Percentiles rank a stretch among this genome's conserved stretches.
phyloP scores from a whole-genome alignment of 2,797 vertebrate genomes.

The Avahi laniger region DNA sequence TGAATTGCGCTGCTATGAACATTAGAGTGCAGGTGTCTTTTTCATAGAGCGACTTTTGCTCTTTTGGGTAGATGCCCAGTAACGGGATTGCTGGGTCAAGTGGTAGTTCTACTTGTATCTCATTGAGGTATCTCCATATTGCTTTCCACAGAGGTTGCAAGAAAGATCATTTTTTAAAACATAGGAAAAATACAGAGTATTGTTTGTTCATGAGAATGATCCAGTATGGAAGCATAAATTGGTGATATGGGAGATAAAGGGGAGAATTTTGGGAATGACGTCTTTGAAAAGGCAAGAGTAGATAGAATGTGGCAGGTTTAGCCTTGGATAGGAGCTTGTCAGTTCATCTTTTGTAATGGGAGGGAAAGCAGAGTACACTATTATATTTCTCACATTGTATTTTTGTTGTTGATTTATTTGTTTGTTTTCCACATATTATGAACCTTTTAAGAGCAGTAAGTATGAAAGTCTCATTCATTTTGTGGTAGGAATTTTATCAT shows the following conservation, averaged over 20 bases:
- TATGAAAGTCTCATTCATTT: constrained; percentile 53
- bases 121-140: too few species aligned
- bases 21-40: too few species aligned
- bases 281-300: not conserved
- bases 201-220: not conserved
- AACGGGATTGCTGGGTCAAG: too few species aligned
- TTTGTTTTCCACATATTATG: constrained; percentile 51
- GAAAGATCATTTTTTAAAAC: not conserved
- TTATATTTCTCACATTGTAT: constrained; percentile 14
- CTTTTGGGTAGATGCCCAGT: too few species aligned
- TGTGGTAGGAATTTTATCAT: constrained; percentile 37
- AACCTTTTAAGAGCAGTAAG: constrained; percentile 56
- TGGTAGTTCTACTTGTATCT: too few species aligned
- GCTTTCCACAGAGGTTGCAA: too few species aligned
- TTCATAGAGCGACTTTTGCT: too few species aligned
- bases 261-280: not conserved
- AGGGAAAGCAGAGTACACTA: not conserved
- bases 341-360: not conserved
- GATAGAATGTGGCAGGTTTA: not conserved
- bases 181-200: not conserved
- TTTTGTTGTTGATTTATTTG: constrained; percentile 53
- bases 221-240: not conserved
- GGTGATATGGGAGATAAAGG: not conserved
- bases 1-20: too few species aligned
- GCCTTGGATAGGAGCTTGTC: not conserved